A percentile compares a stretch with the other conserved stretches of the same genome.
Conservation (phyloP, 2,797 vertebrate species). For the Rhinatrema bivittatum region DNA sequence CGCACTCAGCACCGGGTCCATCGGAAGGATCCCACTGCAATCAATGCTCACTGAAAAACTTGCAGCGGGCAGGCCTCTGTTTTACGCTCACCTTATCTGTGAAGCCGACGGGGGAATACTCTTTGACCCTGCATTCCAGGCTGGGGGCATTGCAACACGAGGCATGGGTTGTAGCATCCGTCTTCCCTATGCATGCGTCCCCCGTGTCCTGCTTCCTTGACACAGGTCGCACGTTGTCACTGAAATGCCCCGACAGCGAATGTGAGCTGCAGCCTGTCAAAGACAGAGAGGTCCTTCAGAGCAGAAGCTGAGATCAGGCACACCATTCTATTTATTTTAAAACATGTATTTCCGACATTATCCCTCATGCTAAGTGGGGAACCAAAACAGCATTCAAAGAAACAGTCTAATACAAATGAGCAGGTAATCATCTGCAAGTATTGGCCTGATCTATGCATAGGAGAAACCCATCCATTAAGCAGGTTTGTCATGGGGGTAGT, state of each 20-base stretch:
- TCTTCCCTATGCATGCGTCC: slow-evolving; percentile 36
- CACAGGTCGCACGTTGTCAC: slow-evolving; percentile 22
- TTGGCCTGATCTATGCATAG: too few species aligned
- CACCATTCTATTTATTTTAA: too few species aligned
- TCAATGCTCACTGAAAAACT: too few species aligned
- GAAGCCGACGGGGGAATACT: slow-evolving; percentile 19
- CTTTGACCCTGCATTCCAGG: slow-evolving; percentile 66
- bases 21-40: too few species aligned
- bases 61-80: accelerated
- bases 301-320: not conserved
- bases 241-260: slow-evolving; percentile 10
- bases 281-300: not conserved
- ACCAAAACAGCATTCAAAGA: too few species aligned
- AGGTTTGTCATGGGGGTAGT: too few species aligned
- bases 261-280: slow-evolving; percentile 63
- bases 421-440: too few species aligned
- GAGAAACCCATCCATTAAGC: too few species aligned
- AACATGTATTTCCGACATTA: too few species aligned
- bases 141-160: slow-evolving; percentile 61
- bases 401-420: too few species aligned
- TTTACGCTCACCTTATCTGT: slow-evolving; percentile 48
- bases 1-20: too few species aligned
- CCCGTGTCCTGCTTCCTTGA: not conserved
- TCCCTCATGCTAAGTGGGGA: too few species aligned
- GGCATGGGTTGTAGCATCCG: slow-evolving; percentile 33